A percentile compares a stretch with the other conserved stretches of the same genome.
Conservation (phyloP, 2,113 vertebrate genomes). For the Podarcis muralis region DNA sequence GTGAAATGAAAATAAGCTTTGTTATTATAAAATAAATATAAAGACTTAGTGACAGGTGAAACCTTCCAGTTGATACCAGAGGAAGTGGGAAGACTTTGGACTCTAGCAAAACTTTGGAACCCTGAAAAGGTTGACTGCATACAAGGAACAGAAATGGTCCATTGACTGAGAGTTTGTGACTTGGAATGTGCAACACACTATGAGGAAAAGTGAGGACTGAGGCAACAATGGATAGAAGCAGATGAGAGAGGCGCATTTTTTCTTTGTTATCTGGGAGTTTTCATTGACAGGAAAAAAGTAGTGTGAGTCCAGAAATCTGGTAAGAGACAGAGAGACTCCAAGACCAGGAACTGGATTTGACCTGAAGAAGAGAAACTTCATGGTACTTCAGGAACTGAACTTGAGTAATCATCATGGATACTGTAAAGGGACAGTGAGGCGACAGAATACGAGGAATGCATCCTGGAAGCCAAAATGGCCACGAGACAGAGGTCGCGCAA, state of each 20-base stretch:
- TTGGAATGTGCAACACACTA: neutral
- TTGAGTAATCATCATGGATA: neutral
- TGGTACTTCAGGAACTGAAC: no score
- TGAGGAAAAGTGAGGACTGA: neutral
- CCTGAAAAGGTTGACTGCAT: no score
- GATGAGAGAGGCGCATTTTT: neutral
- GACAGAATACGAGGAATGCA: neutral
- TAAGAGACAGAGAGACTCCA: no score
- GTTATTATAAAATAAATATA: neutral
- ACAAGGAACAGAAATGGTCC: neutral
- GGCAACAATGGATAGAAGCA: neutral
- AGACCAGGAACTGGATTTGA: no score
- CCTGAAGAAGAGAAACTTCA: no score
- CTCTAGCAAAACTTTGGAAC: no score
- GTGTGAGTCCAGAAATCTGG: no score
- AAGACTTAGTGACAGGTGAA: neutral
- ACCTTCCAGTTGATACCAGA: neutral
- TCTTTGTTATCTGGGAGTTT: no score
- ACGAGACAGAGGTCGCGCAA: neutral
- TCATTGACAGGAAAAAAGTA: no score
- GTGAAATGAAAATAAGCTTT: neutral
- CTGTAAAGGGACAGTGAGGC: neutral
- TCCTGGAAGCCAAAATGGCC: neutral
- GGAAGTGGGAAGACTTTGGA: neutral
- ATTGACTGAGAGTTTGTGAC: neutral